phyloP scores from a whole-genome alignment of 2,797 vertebrate genomes.

The Bovichtus variegatus region DNA sequence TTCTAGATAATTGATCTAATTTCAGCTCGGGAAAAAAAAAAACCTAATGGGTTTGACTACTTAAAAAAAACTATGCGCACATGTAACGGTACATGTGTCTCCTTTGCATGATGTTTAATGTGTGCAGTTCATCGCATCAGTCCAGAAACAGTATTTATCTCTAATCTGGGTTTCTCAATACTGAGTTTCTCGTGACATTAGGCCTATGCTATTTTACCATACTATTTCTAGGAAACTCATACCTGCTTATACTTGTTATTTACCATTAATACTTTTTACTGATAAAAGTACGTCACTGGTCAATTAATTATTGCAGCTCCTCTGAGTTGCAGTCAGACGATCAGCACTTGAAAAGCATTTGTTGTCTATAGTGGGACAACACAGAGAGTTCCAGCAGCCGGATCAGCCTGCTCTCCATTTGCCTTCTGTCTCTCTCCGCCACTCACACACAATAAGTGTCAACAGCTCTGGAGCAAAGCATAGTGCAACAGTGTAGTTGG shows the following conservation, averaged over 20 bases:
- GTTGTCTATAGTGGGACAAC: conserved; percentile 35
- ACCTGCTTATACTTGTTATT: background rate
- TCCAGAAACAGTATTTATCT: background rate
- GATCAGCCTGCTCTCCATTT: background rate
- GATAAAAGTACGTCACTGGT: background rate
- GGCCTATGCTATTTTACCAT: background rate
- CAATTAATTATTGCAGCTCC: background rate
- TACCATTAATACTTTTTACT: background rate
- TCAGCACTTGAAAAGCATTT: conserved; percentile 4
- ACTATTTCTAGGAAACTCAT: background rate
- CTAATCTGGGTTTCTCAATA: background rate
- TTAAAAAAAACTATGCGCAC: background rate
- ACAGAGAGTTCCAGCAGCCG: conserved; percentile 61
- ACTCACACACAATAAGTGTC: conserved; percentile 17
- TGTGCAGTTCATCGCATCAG: background rate
- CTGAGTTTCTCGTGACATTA: background rate
- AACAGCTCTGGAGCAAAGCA: conserved; percentile 14
- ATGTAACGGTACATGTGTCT: no score
- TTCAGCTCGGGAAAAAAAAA: background rate
- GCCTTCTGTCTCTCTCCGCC: conserved; percentile 11
- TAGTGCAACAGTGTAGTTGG: conserved; percentile 8
- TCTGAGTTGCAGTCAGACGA: background rate
- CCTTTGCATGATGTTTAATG: background rate
- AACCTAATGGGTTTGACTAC: background rate
- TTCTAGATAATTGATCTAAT: background rate